Conservation (phyloP, 2,113 vertebrate genomes). For the Cephalopholis sonnerati region DNA sequence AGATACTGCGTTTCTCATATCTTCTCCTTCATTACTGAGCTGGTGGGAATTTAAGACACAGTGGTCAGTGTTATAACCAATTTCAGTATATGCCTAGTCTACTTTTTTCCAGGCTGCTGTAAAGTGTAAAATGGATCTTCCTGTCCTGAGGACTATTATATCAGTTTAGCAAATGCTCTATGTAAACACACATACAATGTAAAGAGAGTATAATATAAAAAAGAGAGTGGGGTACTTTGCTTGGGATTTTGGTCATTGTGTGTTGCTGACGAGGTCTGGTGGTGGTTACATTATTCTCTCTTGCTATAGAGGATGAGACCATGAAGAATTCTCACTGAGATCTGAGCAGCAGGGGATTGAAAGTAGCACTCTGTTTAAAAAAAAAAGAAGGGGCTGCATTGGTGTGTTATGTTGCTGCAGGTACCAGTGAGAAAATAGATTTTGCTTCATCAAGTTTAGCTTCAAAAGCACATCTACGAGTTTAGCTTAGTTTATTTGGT, state of each 20-base stretch:
- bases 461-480: neutral
- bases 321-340: neutral
- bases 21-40: slow-evolving; percentile 45
- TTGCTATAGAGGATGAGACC: neutral
- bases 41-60: slow-evolving; percentile 61
- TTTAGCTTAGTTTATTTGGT: too few relatives aligned
- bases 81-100: slow-evolving; percentile 1
- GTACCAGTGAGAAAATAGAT: neutral
- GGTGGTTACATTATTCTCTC: neutral
- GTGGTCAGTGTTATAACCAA: slow-evolving; percentile 39
- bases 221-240: neutral
- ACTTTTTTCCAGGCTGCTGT: slow-evolving; percentile 13
- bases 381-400: too few relatives aligned
- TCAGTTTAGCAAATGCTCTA: slow-evolving; percentile 6
- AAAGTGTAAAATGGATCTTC: slow-evolving; percentile 6
- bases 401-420: neutral
- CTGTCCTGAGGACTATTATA: slow-evolving; percentile 8
- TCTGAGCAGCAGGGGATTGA: neutral
- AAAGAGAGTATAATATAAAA: neutral
- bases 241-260: slow-evolving; percentile 2
- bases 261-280: neutral
- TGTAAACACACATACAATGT: neutral
- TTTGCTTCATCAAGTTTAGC: neutral
- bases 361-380: neutral
- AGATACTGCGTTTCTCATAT: slow-evolving; percentile 55